Conservation (phyloP, 2,888 invertebrate genomes). For the Atherix ibis region DNA sequence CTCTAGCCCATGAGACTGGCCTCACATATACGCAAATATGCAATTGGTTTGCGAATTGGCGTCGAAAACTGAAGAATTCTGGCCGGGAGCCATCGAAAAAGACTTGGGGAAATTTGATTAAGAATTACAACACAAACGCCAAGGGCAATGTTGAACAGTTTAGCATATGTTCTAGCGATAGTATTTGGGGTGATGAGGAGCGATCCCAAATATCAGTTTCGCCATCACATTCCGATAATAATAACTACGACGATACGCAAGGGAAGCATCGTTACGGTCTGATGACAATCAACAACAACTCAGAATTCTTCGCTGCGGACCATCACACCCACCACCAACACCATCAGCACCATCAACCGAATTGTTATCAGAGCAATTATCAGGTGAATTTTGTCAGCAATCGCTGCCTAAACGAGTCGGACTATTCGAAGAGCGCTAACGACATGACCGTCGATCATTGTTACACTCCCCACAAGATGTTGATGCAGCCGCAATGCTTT, state of each 20-base stretch:
- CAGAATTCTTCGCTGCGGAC: background rate
- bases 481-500: slow-evolving; percentile 24
- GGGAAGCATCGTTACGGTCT: slow-evolving; percentile 7
- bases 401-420: too few relatives aligned
- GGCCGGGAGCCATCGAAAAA: slow-evolving; percentile 49
- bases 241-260: slow-evolving; percentile 6
- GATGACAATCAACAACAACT: slow-evolving; percentile 7
- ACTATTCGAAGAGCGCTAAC: slow-evolving; percentile 2
- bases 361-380: too few relatives aligned
- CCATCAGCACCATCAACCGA: too few relatives aligned
- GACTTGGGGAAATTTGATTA: slow-evolving; percentile 56
- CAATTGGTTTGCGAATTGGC: slow-evolving; percentile 76
- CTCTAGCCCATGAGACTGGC: slow-evolving; percentile 54
- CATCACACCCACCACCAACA: too few relatives aligned
- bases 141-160: slow-evolving; percentile 67
- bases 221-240: slow-evolving; percentile 10
- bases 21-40: slow-evolving; percentile 62
- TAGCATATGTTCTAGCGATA: slow-evolving; percentile 61
- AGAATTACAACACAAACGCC: slow-evolving; percentile 55
- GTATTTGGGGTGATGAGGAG: slow-evolving; percentile 60
- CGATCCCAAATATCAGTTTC: slow-evolving; percentile 13
- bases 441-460: slow-evolving; percentile 19
- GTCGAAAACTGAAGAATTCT: slow-evolving; percentile 60
- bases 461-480: slow-evolving; percentile 18
- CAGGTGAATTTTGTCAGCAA: slow-evolving; percentile 1